Evolutionary conservation across 1,140 invertebrate species (phyloP).

Genomic region (Zeugodacus cucurbitae): DNA sequence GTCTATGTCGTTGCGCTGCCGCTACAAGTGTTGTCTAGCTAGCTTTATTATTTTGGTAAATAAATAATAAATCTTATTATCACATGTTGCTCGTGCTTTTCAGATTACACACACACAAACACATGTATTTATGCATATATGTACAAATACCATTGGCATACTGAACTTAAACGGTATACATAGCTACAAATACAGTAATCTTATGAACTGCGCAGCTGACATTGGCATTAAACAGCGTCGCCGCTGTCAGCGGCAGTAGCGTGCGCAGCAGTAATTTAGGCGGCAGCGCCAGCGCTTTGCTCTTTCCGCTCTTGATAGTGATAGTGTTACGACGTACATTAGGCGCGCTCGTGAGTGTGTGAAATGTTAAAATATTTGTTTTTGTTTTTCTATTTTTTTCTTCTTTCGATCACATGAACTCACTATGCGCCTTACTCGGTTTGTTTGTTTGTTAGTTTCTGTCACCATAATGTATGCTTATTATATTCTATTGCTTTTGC

Average conservation of each 20-base stretch:
- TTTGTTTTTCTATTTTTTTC: not conserved
- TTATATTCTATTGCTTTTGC: not conserved
- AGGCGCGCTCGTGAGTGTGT: not conserved
- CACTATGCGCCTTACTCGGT: too few relatives aligned
- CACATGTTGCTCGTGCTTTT: not conserved
- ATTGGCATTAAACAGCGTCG: not conserved
- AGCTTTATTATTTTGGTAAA: not conserved
- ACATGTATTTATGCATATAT: not conserved
- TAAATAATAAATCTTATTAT: conserved; percentile 30
- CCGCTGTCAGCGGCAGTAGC: not conserved
- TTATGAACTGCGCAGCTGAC: not conserved
- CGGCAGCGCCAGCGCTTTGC: not conserved
- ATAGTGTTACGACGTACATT: not conserved
- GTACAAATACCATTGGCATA: not conserved
- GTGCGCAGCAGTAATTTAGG: not conserved
- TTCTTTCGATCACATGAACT: too few relatives aligned
- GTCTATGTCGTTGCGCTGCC: not conserved
- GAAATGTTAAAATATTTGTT: not conserved
- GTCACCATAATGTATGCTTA: not conserved
- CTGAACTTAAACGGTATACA: not conserved
- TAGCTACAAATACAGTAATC: not conserved
- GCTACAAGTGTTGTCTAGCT: not conserved
- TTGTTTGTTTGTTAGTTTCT: not conserved
- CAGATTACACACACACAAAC: not conserved
- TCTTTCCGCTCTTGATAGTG: too few relatives aligned